Base-by-base conservation (phyloP, 2,888 invertebrate genomes). In the Amitus sp. region DNA sequence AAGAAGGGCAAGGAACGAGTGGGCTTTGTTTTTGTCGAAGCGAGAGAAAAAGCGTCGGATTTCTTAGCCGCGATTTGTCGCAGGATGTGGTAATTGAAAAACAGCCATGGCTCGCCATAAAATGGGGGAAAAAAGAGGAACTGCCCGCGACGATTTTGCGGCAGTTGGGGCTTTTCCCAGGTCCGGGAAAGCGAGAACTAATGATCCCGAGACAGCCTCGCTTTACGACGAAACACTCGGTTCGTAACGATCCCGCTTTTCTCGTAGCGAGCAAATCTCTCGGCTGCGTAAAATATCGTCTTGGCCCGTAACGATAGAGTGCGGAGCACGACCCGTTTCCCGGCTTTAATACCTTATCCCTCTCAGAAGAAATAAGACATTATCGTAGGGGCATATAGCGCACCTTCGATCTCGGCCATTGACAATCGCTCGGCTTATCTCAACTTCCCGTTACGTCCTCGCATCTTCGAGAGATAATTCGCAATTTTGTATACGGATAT, bases 221-320 rank as follows among this genome's bases (percentile, higher is more conserved):
- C 37, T 37, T 37, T 37, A 37, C 37, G 37, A 37, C 37, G 37
- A 37, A 37, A 37, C 37, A 37, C 37, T 37, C 37, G 37, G 37
- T 3, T 13, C 37, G 37, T 37, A 37, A 37, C 37, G 37, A 37
- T 9, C 37, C 9, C 37, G 37, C 37, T 37, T 37, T 37, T 37
- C 37, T 12, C 37, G 37, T 7, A 9, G 37, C 13, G 9, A 30
- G 30, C 30, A 30, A 37, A 37, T 37, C 37, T 37, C 37, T 37
- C 4, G 12, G 2, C 13, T 12, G 13, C 12, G 37, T 37, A 37
- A 37, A 37, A 37, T 37, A 37, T 37, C 37, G 15, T 37, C 37
- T 12, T 2, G n/a, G 13, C 15, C 12, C 15, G 12, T 37, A 37
- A 37, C 37, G 37, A 37, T 15, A 15, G 15, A 37, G 9, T n/a